Conservation (phyloP, 2,113 vertebrate genomes). For the Caretta caretta region DNA sequence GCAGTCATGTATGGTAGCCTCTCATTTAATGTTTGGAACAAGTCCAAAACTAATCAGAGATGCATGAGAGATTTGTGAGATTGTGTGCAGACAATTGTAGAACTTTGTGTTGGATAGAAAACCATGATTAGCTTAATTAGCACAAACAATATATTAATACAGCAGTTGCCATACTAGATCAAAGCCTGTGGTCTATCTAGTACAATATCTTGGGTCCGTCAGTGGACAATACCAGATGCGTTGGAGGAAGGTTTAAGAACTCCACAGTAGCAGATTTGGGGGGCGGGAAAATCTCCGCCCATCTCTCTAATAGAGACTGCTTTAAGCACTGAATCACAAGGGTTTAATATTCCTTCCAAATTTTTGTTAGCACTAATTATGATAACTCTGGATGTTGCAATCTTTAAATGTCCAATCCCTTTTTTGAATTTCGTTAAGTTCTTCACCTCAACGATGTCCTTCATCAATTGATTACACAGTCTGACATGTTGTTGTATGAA, state of each 20-base stretch:
- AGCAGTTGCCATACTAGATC: fast-evolving
- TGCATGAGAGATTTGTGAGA: background rate
- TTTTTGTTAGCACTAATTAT: fast-evolving
- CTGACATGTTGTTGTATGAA: too few relatives aligned
- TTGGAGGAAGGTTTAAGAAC: background rate
- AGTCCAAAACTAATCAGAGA: background rate
- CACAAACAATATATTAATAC: background rate
- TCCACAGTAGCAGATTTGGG: background rate
- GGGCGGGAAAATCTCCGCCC: background rate
- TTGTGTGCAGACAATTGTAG: background rate
- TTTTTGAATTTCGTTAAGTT: background rate
- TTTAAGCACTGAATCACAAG: fast-evolving
- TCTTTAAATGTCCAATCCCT: background rate
- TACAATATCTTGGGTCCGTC: background rate
- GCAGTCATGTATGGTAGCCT: background rate
- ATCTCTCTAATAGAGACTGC: background rate
- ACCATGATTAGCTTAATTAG: background rate
- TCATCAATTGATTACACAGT: background rate
- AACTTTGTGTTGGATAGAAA: background rate
- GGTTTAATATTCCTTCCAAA: background rate
- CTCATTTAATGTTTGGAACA: background rate
- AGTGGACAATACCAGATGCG: fast-evolving
- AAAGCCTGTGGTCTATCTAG: fast-evolving
- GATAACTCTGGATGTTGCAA: fast-evolving
- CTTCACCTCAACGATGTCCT: background rate